Conservation (phyloP, 2,113 vertebrate species). For the Solea senegalensis region DNA sequence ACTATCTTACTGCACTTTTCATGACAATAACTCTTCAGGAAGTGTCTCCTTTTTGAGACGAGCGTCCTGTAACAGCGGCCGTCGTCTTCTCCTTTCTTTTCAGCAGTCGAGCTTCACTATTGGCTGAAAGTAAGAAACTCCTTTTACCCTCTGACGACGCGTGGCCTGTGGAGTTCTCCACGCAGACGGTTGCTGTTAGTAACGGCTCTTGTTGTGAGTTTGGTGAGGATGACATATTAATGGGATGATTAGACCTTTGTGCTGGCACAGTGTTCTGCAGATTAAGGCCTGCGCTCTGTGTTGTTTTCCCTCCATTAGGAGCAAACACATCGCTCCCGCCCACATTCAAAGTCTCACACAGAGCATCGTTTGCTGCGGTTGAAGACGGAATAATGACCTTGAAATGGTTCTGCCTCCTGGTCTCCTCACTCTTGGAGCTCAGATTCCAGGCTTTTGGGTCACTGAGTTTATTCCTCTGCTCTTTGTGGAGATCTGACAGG, state of each 20-base stretch:
- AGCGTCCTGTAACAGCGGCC: slow-evolving; percentile 73
- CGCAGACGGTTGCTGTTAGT: background rate
- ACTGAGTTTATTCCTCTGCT: slow-evolving; percentile 48
- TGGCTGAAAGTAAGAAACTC: slow-evolving; percentile 74
- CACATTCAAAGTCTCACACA: background rate
- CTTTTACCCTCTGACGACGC: slow-evolving; percentile 22
- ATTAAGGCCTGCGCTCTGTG: slow-evolving; percentile 8
- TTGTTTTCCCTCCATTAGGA: background rate
- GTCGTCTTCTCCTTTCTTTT: slow-evolving; percentile 68
- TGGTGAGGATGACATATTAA: background rate
- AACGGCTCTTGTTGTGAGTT: slow-evolving; percentile 1
- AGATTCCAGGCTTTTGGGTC: slow-evolving; percentile 16
- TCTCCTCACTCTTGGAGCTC: background rate
- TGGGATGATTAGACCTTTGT: background rate
- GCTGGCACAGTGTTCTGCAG: slow-evolving; percentile 9
- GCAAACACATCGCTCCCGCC: background rate
- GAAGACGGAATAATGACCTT: background rate
- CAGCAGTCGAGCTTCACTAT: slow-evolving; percentile 81
- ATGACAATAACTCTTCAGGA: slow-evolving; percentile 82
- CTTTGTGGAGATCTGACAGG: slow-evolving; percentile 81
- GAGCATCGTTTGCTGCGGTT: background rate
- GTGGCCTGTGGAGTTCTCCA: background rate
- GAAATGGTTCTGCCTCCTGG: background rate
- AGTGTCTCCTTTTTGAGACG: slow-evolving; percentile 86
- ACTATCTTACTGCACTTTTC: background rate